phyloP scores from a whole-genome alignment of 23 tunicate genomes.

The Phallusia fumigata region DNA sequence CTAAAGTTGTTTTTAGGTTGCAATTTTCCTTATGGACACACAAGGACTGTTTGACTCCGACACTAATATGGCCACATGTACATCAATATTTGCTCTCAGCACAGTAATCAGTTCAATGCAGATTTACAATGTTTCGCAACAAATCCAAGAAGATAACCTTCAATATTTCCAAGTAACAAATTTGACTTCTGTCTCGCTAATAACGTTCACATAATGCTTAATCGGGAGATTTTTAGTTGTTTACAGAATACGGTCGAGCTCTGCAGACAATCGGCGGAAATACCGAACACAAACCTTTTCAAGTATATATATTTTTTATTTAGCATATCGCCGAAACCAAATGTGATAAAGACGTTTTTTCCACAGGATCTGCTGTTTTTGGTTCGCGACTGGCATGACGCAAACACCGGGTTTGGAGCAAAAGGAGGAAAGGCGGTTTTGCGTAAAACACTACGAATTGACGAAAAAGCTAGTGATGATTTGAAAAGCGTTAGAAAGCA shows the following conservation, averaged over 20 bases:
- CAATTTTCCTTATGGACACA: slow-evolving; percentile 71
- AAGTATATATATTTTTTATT: not conserved
- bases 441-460: not conserved
- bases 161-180: slow-evolving; percentile 42
- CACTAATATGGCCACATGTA: slow-evolving; percentile 14
- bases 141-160: slow-evolving; percentile 51
- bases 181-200: not conserved
- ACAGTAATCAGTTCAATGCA: slow-evolving; percentile 56
- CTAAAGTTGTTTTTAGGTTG: slow-evolving; percentile 19
- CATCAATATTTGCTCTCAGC: slow-evolving; percentile 49
- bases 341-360: not conserved
- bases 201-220: not conserved
- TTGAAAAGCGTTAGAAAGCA: not conserved
- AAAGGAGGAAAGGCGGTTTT: not conserved
- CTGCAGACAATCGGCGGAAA: not conserved
- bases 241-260: slow-evolving; percentile 1
- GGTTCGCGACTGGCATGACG: not conserved
- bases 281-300: not conserved
- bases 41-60: slow-evolving; percentile 67
- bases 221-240: not conserved
- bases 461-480: not conserved
- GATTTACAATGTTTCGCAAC: slow-evolving; percentile 51
- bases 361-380: not conserved
- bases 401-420: not conserved
- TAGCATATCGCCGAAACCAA: not conserved